Evolutionary conservation across 2,797 vertebrate species (phyloP).

Genomic region (Strix occidentalis): DNA sequence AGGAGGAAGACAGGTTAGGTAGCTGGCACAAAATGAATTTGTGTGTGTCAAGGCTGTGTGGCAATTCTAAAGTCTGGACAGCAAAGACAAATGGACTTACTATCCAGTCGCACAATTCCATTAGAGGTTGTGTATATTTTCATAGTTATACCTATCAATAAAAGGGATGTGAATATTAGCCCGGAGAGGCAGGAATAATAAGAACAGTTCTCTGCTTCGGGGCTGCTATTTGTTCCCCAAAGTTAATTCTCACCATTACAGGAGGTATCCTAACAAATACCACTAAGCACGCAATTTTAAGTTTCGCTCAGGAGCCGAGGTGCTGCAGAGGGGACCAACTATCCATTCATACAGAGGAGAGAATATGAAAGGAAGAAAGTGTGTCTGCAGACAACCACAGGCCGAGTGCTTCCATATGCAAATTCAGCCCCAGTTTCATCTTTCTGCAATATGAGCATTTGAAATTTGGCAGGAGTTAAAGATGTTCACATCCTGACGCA

Average conservation of each 20-base stretch:
- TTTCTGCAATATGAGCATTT: not conserved
- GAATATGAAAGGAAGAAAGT: not conserved
- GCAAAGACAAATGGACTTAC: not conserved
- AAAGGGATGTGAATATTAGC: not conserved
- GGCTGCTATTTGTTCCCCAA: not conserved
- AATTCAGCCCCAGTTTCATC: not conserved
- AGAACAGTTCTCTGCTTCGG: not conserved
- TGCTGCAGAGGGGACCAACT: not conserved
- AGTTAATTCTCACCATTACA: not conserved
- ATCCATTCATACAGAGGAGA: not conserved
- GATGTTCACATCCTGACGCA: not conserved
- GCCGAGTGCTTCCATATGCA: not conserved
- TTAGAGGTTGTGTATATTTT: not conserved
- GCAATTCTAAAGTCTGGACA: not conserved
- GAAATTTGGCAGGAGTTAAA: not conserved
- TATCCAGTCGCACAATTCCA: accelerated
- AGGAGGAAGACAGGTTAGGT: not conserved
- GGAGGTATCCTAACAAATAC: not conserved
- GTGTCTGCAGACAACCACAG: not conserved
- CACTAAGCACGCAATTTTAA: not conserved
- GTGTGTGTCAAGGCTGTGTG: accelerated
- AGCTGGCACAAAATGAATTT: not conserved
- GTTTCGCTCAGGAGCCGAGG: not conserved
- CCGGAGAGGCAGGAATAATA: not conserved
- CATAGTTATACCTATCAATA: not conserved